phyloP scores from a whole-genome alignment of 2,888 invertebrate genomes.

The Clostera curtula region DNA sequence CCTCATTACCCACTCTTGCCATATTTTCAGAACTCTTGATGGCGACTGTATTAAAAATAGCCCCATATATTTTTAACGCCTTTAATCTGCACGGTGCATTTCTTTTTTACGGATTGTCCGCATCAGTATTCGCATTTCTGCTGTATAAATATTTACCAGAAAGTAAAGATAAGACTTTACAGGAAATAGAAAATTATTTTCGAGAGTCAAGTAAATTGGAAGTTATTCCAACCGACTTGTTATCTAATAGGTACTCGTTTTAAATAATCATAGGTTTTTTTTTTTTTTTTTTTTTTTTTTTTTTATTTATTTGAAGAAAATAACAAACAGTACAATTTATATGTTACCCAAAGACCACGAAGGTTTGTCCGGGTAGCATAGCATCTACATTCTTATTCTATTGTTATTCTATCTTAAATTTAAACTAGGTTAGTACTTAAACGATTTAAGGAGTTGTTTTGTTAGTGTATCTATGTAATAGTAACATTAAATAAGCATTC shows the following conservation, averaged over 20 bases:
- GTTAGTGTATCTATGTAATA: too few species aligned
- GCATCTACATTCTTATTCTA: too few species aligned
- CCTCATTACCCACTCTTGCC: conserved; percentile 21
- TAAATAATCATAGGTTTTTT: too few species aligned
- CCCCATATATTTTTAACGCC: conserved; percentile 24
- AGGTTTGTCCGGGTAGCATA: too few species aligned
- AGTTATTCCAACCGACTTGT: conserved; percentile 7
- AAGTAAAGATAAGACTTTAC: conserved; percentile 31
- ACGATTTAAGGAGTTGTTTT: too few species aligned
- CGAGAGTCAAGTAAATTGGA: conserved; percentile 8
- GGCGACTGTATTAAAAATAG: conserved; percentile 26
- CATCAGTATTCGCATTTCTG: conserved; percentile 22
- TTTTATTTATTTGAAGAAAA: too few species aligned
- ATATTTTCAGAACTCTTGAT: conserved; percentile 21
- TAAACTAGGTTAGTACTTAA: too few species aligned
- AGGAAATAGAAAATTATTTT: conserved; percentile 28
- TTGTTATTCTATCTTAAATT: too few species aligned
- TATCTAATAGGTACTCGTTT: neutral
- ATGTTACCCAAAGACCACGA: too few species aligned
- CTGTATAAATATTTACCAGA: conserved; percentile 30
- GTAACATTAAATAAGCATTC: too few species aligned
- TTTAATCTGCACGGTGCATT: conserved; percentile 29
- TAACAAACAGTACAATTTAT: too few species aligned
- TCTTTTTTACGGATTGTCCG: conserved; percentile 26
- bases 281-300: too few species aligned